phyloP scores from a whole-genome alignment of 1,140 invertebrate species.

The Caenorhabditis remanei region DNA sequence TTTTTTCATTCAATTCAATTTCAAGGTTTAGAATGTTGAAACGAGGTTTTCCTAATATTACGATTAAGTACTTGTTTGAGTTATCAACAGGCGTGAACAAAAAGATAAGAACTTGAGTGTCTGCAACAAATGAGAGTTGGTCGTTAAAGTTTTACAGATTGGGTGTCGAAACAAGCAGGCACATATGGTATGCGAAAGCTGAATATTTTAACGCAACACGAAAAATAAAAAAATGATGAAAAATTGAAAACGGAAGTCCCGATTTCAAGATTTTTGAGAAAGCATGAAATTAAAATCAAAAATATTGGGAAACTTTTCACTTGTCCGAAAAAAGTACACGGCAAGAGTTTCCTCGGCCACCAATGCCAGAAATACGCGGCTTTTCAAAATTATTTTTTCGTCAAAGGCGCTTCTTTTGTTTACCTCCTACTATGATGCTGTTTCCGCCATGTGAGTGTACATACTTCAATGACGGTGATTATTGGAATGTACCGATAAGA shows the following conservation, averaged over 20 bases:
- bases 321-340: slow-evolving; percentile 1
- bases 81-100: slow-evolving; percentile 18
- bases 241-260: no score
- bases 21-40: not conserved
- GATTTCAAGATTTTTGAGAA: no score
- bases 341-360: not conserved
- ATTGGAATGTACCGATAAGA: slow-evolving; percentile 38
- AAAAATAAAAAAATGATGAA: no score
- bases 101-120: not conserved
- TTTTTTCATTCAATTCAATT: not conserved
- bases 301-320: not conserved
- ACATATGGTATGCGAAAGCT: no score
- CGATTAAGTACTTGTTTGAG: slow-evolving; percentile 27
- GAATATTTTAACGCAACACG: no score
- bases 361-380: not conserved
- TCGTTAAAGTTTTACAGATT: not conserved
- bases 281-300: not conserved
- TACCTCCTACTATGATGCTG: not conserved
- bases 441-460: not conserved
- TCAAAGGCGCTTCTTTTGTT: not conserved
- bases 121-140: not conserved
- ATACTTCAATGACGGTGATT: slow-evolving; percentile 13
- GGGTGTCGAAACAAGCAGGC: not conserved
- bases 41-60: slow-evolving; percentile 7
- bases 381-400: not conserved